Evolutionary conservation across 1,140 invertebrate species (phyloP), one percentile per base, ranked within the genome.

Genomic region (Trichonephila inaurata): DNA sequence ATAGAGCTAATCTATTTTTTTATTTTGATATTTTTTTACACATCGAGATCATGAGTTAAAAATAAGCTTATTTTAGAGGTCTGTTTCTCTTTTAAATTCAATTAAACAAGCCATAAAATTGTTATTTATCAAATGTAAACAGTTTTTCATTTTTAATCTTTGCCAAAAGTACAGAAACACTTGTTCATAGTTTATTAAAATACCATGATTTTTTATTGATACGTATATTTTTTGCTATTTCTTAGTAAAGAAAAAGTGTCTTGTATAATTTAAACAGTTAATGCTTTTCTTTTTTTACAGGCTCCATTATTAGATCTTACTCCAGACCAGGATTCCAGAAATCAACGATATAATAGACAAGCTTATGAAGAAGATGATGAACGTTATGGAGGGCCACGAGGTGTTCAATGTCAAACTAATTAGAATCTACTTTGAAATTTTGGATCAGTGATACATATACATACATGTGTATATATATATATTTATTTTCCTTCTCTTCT

Each of bases 331-430:
- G 97, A 98, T 95, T 95, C 96, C 21, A 96, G 97, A 85, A 96
- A 97, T 86, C 96, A 97, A 51, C 77, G 90, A 81, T 89, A 82
- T 62, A 51, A 51, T 51, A 95, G 94, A 28, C 95, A 96, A 95
- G 96, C 96, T 93, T 96, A 98, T 94, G 97, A 98, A 58, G 97
- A 95, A 44, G 98, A 98, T 95, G 98, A 98, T 72, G 97, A 97
- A n/a, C 96, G 96, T 18, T 96, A 96, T 69, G 97, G 97, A 93
- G 96, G 97, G 94, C 96, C 97, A 94, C 95, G 96, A 87, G 98
- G 96, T 88, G 98, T 99, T 66, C 98, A 99, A 96, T 99, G 98
- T 96, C 98, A 98, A 94, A 97, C 98, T 87, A 97, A 98, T 96
- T 99, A 98, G 95, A 90, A 89, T 58, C n/a, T 66, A 33, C 40